These are phyloP conservation scores for Anneissia japonica DNA, from an alignment of 35 echinoderm and acorn worm genomes.

Conservation along the genomic window DNA sequence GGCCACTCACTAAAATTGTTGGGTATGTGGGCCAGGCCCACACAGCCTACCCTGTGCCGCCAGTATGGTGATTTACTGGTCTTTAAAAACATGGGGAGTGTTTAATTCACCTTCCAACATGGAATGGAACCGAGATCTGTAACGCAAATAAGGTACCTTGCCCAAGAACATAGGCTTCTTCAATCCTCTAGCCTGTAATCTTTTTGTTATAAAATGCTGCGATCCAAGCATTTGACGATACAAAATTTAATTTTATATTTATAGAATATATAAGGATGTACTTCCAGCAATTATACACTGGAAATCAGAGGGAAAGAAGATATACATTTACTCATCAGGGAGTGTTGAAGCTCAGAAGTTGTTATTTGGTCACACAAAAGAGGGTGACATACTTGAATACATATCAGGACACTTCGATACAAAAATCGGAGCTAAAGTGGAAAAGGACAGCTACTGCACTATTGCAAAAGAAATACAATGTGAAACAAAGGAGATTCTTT, in stretches of 20 bases:
- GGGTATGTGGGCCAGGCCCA: too few relatives aligned
- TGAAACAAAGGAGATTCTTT: conserved; percentile 46
- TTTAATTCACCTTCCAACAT: too few relatives aligned
- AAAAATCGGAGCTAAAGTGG: conserved; percentile 67
- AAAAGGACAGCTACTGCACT: conserved; percentile 53
- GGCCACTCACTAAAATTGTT: too few relatives aligned
- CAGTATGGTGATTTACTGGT: too few relatives aligned
- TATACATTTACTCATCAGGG: conserved; percentile 87
- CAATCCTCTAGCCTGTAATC: too few relatives aligned
- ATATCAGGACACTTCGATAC: conserved; percentile 76
- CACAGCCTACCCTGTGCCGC: too few relatives aligned
- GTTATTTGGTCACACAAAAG: conserved; percentile 54
- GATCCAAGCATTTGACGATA: too few relatives aligned
- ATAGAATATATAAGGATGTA: conserved; percentile 65
- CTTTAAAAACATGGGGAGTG: too few relatives aligned
- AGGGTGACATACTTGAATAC: conserved; percentile 58
- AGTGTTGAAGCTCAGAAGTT: conserved; percentile 73
- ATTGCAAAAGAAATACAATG: conserved; percentile 44
- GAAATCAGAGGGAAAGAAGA: conserved; percentile 28
- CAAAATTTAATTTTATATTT: conserved; percentile 14
- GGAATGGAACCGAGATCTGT: too few relatives aligned
- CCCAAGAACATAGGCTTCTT: too few relatives aligned
- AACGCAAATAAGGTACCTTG: too few relatives aligned
- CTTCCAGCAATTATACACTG: conserved; percentile 49
- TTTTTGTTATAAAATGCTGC: too few relatives aligned